Conservation (phyloP, 2,797 vertebrate species). For the Lates japonicus region DNA sequence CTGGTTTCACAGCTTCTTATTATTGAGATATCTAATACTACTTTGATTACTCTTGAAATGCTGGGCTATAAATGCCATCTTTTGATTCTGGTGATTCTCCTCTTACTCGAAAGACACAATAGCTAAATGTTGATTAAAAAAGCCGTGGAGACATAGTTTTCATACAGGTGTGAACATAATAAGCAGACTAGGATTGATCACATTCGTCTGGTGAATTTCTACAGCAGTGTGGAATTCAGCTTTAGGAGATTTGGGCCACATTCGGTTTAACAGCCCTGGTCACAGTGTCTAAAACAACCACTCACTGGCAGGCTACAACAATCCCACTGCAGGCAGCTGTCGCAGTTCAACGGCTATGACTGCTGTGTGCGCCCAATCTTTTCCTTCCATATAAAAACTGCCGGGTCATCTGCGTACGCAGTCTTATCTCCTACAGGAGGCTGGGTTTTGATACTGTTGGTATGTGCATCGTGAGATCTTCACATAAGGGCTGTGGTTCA, state of each 20-base stretch:
- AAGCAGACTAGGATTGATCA: slow-evolving; percentile 18
- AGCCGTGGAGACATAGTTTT: slow-evolving; percentile 24
- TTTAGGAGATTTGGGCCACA: slow-evolving; percentile 59
- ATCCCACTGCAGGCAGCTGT: slow-evolving; percentile 69
- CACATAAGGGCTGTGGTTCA: slow-evolving; percentile 41
- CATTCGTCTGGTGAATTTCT: slow-evolving; percentile 52
- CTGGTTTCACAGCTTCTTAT: slow-evolving; percentile 17
- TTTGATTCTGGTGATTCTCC: background rate
- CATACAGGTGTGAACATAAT: slow-evolving; percentile 22
- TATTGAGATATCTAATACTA: slow-evolving; percentile 16
- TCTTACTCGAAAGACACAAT: background rate
- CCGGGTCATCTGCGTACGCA: slow-evolving; percentile 47
- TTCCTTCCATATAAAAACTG: slow-evolving; percentile 66
- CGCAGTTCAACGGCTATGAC: slow-evolving; percentile 56
- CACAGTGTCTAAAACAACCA: slow-evolving; percentile 57
- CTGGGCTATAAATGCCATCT: background rate
- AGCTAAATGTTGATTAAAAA: background rate
- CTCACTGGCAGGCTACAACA: slow-evolving; percentile 65
- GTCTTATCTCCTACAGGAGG: slow-evolving; percentile 63
- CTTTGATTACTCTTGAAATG: slow-evolving; percentile 1
- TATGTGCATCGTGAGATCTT: slow-evolving; percentile 64
- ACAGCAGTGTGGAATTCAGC: slow-evolving; percentile 24
- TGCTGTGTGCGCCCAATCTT: slow-evolving; percentile 44
- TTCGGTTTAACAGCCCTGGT: slow-evolving; percentile 65
- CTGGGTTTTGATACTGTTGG: slow-evolving; percentile 48